phyloP scores from a whole-genome alignment of 2,113 vertebrate species.

The Melanerpes formicivorus region DNA sequence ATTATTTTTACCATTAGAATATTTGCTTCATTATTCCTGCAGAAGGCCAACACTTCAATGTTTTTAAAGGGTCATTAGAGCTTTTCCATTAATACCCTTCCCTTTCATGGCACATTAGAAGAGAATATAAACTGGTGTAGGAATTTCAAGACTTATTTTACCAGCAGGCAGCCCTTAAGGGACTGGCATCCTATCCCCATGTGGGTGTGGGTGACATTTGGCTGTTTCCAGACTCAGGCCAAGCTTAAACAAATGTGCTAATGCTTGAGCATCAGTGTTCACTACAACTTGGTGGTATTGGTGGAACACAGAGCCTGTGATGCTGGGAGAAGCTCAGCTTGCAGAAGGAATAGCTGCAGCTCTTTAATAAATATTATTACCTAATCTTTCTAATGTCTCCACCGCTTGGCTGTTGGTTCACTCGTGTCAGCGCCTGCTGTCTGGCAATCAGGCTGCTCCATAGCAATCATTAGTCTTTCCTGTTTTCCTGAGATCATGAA shows the following conservation, averaged over 20 bases:
- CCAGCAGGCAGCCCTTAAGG: neutral
- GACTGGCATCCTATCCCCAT: neutral
- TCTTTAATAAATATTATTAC: constrained; percentile 18
- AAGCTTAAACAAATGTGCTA: neutral
- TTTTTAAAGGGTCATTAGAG: neutral
- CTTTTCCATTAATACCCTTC: neutral
- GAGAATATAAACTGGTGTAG: neutral
- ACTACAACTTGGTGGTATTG: neutral
- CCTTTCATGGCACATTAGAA: neutral
- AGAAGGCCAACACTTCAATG: neutral
- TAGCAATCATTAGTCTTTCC: constrained; percentile 38
- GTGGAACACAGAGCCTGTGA: neutral
- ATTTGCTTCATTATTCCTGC: neutral
- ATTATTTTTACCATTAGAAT: neutral
- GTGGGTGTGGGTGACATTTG: neutral
- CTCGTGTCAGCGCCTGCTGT: neutral
- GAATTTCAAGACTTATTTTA: neutral
- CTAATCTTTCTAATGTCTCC: constrained; percentile 17
- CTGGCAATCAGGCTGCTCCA: constrained; percentile 39
- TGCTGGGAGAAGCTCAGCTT: neutral
- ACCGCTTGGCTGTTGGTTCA: neutral
- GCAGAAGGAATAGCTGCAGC: constrained; percentile 23
- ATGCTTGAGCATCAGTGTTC: neutral
- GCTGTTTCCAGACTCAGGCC: neutral
- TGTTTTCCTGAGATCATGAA: constrained; percentile 58